Percentiles rank a stretch among this genome's conserved stretches.
phyloP scores from a whole-genome alignment of 2,888 invertebrate species.

The Amiota communis region DNA sequence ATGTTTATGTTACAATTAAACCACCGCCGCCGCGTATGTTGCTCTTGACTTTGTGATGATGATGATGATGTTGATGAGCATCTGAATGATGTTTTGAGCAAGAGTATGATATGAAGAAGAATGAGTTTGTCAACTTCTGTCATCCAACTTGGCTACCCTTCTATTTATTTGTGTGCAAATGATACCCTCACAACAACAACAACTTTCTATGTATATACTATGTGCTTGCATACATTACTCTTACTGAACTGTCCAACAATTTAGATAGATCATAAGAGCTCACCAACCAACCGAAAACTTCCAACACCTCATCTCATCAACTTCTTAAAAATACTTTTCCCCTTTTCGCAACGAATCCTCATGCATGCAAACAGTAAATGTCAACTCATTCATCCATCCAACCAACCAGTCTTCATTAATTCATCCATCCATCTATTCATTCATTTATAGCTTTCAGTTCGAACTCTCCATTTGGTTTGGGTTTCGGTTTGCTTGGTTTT shows the following conservation, averaged over 20 bases:
- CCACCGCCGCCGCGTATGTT: not conserved
- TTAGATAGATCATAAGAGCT: too few relatives aligned
- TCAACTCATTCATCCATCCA: constrained; percentile 8
- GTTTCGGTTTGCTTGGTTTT: not conserved
- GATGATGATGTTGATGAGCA: constrained; percentile 30
- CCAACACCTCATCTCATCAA: too few relatives aligned
- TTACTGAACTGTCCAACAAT: too few relatives aligned
- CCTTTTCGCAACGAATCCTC: too few relatives aligned
- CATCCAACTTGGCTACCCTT: not conserved
- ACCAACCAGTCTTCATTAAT: too few relatives aligned
- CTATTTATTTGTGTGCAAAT: not conserved
- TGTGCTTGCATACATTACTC: too few relatives aligned
- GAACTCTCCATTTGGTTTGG: too few relatives aligned
- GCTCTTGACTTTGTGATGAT: constrained; percentile 28
- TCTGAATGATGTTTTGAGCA: not conserved
- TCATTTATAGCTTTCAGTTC: too few relatives aligned
- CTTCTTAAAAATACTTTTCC: too few relatives aligned
- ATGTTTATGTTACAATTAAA: constrained; percentile 17
- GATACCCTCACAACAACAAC: not conserved
- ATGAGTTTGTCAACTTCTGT: not conserved
- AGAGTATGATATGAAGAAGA: not conserved
- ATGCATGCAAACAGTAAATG: constrained; percentile 11
- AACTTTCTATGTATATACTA: not conserved
- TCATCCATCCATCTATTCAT: not conserved
- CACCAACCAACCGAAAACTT: too few relatives aligned